Conservation (phyloP, 2,113 vertebrate genomes). For the Microtus richardsoni region DNA sequence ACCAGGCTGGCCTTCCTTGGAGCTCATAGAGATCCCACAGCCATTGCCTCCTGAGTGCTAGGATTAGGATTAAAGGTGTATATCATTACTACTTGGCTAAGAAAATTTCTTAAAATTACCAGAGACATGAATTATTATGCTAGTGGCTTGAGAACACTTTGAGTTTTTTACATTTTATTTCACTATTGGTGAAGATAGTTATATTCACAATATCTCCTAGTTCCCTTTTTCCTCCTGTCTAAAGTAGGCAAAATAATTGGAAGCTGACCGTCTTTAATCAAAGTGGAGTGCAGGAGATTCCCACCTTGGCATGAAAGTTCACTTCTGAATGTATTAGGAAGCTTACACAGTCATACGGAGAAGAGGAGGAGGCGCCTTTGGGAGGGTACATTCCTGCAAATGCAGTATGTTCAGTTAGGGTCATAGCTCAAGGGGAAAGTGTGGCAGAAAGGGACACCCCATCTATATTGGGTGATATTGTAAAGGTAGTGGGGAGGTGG, state of each 20-base stretch:
- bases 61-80: too few relatives aligned
- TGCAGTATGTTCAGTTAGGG: neutral
- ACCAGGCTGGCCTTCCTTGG: too few relatives aligned
- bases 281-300: conserved; percentile 25
- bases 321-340: neutral
- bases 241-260: neutral
- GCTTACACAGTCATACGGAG: neutral
- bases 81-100: neutral
- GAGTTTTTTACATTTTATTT: conserved; percentile 50
- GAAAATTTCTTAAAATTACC: neutral
- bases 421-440: neutral
- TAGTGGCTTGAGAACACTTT: neutral
- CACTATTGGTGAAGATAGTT: neutral
- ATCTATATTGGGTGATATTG: neutral
- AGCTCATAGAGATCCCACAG: too few relatives aligned
- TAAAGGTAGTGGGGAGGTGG: neutral
- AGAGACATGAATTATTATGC: neutral
- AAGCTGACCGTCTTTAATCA: neutral
- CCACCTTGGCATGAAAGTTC: conserved; percentile 22
- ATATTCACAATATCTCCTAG: neutral
- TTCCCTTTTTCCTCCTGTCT: neutral
- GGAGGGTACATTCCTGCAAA: neutral
- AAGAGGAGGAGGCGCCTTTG: neutral
- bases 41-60: too few relatives aligned
- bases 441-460: neutral